phyloP scores from a whole-genome alignment of 2,113 vertebrate genomes.

The Platycercus adscitus region DNA sequence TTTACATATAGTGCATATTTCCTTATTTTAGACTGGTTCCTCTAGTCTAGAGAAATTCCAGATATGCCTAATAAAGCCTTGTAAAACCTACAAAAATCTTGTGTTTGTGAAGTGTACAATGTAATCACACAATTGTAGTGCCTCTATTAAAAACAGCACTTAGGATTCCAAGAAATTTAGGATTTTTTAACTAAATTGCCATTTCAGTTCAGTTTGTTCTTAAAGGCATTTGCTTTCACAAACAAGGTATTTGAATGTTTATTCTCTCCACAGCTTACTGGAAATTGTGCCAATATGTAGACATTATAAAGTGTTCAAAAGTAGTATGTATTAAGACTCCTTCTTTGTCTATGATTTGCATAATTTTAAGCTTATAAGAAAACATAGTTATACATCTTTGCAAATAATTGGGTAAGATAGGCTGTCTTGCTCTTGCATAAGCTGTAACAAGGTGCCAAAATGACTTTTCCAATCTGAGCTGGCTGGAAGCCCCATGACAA shows the following conservation, averaged over 20 bases:
- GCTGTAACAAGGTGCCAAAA: neutral
- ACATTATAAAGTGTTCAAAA: neutral
- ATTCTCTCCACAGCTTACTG: neutral
- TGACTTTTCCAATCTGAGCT: neutral
- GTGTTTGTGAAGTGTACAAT: neutral
- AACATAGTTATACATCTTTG: neutral
- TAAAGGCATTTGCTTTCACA: neutral
- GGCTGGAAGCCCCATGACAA: neutral
- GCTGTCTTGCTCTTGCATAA: neutral
- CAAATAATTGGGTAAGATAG: neutral
- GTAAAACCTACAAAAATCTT: neutral
- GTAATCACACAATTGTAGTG: neutral
- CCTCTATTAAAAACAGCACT: neutral
- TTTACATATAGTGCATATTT: neutral
- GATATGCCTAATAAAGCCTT: neutral
- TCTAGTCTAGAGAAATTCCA: neutral
- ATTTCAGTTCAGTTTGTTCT: neutral
- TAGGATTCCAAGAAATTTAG: neutral
- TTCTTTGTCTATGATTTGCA: neutral
- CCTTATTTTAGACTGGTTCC: neutral
- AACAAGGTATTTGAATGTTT: neutral
- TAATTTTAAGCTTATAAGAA: neutral
- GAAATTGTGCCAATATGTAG: neutral
- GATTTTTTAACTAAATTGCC: neutral
- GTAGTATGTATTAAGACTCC: neutral